Evolutionary conservation across 1,140 invertebrate species (phyloP), one percentile per base, ranked within the genome.

Genomic region (Drosophila eugracilis): DNA sequence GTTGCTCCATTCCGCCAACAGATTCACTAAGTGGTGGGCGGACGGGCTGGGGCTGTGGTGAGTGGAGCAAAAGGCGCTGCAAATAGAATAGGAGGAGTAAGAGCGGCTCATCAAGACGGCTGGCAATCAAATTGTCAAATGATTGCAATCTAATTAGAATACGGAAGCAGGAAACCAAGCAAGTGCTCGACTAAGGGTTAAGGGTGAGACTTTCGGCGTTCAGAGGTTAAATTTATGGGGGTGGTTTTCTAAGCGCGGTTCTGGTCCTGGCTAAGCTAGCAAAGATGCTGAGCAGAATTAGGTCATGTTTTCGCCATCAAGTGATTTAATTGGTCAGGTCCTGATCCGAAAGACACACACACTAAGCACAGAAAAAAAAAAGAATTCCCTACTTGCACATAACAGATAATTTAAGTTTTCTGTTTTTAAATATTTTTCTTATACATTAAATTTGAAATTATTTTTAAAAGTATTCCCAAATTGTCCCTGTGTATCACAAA

Each of bases 301-400:
- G 72, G 80, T 86, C 81, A 84, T 65, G 45, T 57, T 67, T 48
- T 48, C 41, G 39, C 63, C 52, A 77, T 73, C 74, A 73, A 55
- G 50, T 73, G 75, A 73, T 66, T 41, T n/a, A 15, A 21, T 22
- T 41, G 28, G 30, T 26, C 28, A 52, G 6, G n/a, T 21, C 32
- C 5, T 37, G 15, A 14, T 0, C n/a, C 39, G 19, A 45, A 4
- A 44, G 7, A 36, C 37, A 50, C 62, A 32, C 32, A 24, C 53
- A 19, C 39, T 5, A 15, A 24, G 47, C 48, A 24, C 28, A 71
- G n/a, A 34, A 24, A 57, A 22, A 4, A 42, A 21, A 3, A n/a
- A 36, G 3, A 30, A 30, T 10, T n/a, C n/a, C n/a, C n/a, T n/a
- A n/a, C n/a, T n/a, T n/a, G n/a, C n/a, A n/a, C n/a, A n/a, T n/a